Percentiles rank a stretch among this genome's conserved stretches.
Evolutionary conservation across 64 coral and sea anemone species (phyloP).

Genomic region (Platygyra sinensis): DNA sequence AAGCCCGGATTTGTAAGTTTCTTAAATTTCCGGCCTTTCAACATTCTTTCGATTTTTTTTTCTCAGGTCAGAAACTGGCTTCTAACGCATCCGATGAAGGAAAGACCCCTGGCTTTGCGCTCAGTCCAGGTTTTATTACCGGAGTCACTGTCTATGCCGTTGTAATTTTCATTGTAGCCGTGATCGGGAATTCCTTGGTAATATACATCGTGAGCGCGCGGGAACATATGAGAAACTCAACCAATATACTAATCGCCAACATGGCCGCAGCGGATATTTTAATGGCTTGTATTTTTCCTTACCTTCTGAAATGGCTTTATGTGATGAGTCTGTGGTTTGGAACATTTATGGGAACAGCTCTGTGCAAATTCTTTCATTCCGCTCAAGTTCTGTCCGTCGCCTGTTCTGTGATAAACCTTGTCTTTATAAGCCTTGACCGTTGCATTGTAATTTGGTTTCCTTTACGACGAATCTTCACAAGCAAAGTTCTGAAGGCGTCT

Average conservation of each 20-base stretch:
- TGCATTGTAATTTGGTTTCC: slow-evolving; percentile 76
- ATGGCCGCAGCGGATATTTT: slow-evolving; percentile 83
- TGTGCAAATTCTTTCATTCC: slow-evolving; percentile 65
- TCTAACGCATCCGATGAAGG: not conserved
- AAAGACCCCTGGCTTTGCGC: not conserved
- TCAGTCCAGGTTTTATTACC: slow-evolving; percentile 28
- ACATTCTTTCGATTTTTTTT: not conserved
- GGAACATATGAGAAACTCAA: slow-evolving; percentile 76
- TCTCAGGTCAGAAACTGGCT: not conserved
- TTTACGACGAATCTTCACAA: slow-evolving; percentile 49
- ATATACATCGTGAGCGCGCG: slow-evolving; percentile 69
- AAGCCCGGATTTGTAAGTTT: not conserved
- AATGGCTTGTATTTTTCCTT: slow-evolving; percentile 63
- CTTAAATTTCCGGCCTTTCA: not conserved
- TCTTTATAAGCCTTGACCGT: slow-evolving; percentile 77
- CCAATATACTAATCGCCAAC: slow-evolving; percentile 86
- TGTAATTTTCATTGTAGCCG: slow-evolving; percentile 57
- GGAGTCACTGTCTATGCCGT: slow-evolving; percentile 44
- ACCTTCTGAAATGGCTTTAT: slow-evolving; percentile 73
- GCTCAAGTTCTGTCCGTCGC: slow-evolving; percentile 48
- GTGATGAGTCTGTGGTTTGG: slow-evolving; percentile 68
- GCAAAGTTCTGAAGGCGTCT: slow-evolving; percentile 58
- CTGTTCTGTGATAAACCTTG: slow-evolving; percentile 77
- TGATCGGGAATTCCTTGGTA: slow-evolving; percentile 70
- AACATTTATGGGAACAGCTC: slow-evolving; percentile 39